Evolutionary conservation across 1,140 invertebrate genomes (phyloP), one percentile per base, ranked within the genome.

Genomic region (Listronotus bonariensis): DNA sequence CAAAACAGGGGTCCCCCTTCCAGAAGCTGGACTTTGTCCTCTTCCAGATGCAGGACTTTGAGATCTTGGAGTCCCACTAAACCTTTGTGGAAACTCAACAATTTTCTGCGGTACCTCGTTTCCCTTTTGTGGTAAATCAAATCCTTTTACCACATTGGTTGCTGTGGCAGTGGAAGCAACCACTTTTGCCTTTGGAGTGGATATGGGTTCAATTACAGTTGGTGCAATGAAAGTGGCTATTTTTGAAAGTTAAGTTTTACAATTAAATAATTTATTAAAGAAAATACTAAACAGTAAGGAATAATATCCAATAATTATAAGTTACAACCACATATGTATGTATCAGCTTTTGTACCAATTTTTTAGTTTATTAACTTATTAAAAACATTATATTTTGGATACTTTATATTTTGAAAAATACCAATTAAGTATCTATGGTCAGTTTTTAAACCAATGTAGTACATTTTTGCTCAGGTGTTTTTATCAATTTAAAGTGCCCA

Each of bases 1-100:
- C 31, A 49, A 34, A n/a, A 80, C 78, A 0, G 82, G 80, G 0
- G 81, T 82, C 36, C 73, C 81, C 31, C 83, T 80, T 0, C 86
- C 88, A 1, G 83, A 83, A 15, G 82, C 80, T 0, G 88, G 88
- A 6, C 88, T 89, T 48, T 86, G 82, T 49, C 83, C 82, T 31
- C 59, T 57, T 4, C 41, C 53, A 18, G 54, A 57, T 15, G 43
- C 80, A 0, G 88, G 88, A 2, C 88, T 89, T 52, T 86, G 83
- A 48, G 84, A 84, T 69, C 86, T 79, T 1, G 82, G 85, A 26
- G 83, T 82, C 42, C 52, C 53, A 54, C 14, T 52, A 6, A 56
- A 17, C 36, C 15, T 67, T 58, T 42, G 51, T 6, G 36, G 32
- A 51, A 43, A 53, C 15, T 68, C 46, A 1, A 43, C 15, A 9